Conservation (phyloP, 2,113 vertebrate genomes). For the Formicarius rufipectus region DNA sequence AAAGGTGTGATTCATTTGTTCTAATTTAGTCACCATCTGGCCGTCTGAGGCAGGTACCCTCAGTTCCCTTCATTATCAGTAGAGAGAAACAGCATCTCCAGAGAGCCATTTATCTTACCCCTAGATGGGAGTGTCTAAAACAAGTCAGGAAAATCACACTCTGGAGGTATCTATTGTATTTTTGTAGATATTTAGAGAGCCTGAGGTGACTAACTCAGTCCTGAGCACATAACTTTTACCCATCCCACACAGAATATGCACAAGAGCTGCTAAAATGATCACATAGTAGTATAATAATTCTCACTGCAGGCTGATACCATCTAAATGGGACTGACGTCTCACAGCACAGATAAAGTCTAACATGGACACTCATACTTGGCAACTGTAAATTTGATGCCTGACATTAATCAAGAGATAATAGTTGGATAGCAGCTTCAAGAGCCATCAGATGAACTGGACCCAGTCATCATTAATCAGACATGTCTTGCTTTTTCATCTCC, state of each 20-base stretch:
- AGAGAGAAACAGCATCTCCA: background rate
- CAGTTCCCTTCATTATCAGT: background rate
- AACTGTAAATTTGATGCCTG: background rate
- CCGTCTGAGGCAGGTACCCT: constrained; percentile 18
- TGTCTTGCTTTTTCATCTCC: fast-evolving
- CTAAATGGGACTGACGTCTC: background rate
- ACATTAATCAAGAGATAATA: constrained; percentile 4
- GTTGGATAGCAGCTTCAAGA: background rate
- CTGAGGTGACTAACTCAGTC: background rate
- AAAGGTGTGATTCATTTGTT: constrained; percentile 45
- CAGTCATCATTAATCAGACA: background rate
- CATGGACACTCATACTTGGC: background rate
- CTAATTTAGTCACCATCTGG: constrained; percentile 48
- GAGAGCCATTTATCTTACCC: constrained; percentile 22
- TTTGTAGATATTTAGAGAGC: background rate
- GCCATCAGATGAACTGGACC: background rate
- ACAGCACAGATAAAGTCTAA: background rate
- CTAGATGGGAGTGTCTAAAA: background rate
- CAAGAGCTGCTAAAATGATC: background rate
- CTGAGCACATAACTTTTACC: background rate
- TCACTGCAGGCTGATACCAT: background rate
- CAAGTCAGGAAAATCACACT: constrained; percentile 5
- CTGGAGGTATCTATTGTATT: background rate
- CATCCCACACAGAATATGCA: background rate
- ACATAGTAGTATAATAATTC: background rate